Evolutionary conservation across 2,113 vertebrate genomes (phyloP).

Genomic region (Catharus bicknelli): DNA sequence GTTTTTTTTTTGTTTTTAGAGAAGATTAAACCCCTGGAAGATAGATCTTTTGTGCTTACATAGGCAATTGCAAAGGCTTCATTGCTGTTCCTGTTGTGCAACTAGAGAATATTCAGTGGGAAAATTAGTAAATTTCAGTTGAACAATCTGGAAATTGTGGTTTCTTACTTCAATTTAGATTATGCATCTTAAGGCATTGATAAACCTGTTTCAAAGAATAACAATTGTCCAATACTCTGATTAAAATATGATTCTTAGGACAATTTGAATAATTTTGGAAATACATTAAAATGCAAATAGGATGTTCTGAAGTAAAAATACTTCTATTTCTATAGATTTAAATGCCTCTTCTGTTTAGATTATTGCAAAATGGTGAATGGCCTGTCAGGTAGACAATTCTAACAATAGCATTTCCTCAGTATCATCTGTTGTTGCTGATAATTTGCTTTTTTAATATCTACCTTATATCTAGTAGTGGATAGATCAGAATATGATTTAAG

Average conservation of each 20-base stretch:
- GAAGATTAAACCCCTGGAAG: not conserved
- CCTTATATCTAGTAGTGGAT: not conserved
- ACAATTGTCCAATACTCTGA: not conserved
- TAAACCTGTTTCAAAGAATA: not conserved
- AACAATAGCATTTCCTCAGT: not conserved
- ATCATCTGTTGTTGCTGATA: not conserved
- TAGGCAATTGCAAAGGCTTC: not conserved
- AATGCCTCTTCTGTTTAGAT: not conserved
- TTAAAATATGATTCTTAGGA: not conserved
- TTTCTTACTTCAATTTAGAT: not conserved
- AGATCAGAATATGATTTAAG: not conserved
- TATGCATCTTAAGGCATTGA: not conserved
- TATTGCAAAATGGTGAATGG: not conserved
- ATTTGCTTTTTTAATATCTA: not conserved
- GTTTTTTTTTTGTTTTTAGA: not conserved
- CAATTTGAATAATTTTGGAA: not conserved
- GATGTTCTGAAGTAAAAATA: not conserved
- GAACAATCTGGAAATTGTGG: not conserved
- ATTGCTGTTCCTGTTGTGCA: not conserved
- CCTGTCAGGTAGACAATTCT: not conserved
- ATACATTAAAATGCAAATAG: not conserved
- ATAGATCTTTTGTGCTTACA: not conserved
- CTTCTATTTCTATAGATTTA: not conserved
- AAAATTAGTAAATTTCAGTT: constrained; percentile 10
- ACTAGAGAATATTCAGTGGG: not conserved